phyloP scores from a whole-genome alignment of 2,797 vertebrate species.

The Pangasius sanitwongsei region DNA sequence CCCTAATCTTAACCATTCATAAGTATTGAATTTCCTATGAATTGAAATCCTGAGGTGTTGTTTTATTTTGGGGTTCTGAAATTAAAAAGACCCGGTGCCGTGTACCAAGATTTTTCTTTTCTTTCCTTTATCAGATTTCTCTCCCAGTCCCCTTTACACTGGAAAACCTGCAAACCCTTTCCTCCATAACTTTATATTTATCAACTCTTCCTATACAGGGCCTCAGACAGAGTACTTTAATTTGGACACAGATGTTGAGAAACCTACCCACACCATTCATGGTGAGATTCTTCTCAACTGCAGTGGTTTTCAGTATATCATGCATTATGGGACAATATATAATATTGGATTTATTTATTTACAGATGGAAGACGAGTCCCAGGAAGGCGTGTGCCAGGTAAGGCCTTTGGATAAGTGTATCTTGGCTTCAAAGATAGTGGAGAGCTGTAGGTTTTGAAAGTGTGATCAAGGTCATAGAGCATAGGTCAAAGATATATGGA shows the following conservation, averaged over 20 bases:
- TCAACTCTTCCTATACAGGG: slow-evolving; percentile 50
- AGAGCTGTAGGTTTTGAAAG: not conserved
- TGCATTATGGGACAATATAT: slow-evolving; percentile 22
- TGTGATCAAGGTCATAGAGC: not conserved
- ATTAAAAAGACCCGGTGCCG: not conserved
- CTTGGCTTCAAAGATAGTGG: not conserved
- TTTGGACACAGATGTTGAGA: slow-evolving; percentile 71
- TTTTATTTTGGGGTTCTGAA: not conserved
- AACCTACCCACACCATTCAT: slow-evolving; percentile 76
- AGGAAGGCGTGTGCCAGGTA: slow-evolving; percentile 64
- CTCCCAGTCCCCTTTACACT: not conserved
- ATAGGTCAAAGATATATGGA: not conserved
- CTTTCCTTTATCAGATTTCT: slow-evolving; percentile 12
- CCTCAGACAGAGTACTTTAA: slow-evolving; percentile 69
- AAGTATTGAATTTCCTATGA: slow-evolving; percentile 11
- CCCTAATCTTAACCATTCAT: not conserved
- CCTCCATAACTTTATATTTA: not conserved
- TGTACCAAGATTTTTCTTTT: not conserved
- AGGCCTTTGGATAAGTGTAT: slow-evolving; percentile 33
- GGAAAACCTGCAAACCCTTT: not conserved
- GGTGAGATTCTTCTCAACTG: slow-evolving; percentile 68
- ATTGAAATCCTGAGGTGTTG: slow-evolving; percentile 4
- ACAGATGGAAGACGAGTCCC: slow-evolving; percentile 60
- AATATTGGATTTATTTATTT: slow-evolving; percentile 27
- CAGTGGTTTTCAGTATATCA: not conserved